A percentile compares a stretch with the other conserved stretches of the same genome.
These are phyloP conservation scores for Sparus aurata DNA, from an alignment of 2,797 vertebrate species.

Conservation along the genomic window DNA sequence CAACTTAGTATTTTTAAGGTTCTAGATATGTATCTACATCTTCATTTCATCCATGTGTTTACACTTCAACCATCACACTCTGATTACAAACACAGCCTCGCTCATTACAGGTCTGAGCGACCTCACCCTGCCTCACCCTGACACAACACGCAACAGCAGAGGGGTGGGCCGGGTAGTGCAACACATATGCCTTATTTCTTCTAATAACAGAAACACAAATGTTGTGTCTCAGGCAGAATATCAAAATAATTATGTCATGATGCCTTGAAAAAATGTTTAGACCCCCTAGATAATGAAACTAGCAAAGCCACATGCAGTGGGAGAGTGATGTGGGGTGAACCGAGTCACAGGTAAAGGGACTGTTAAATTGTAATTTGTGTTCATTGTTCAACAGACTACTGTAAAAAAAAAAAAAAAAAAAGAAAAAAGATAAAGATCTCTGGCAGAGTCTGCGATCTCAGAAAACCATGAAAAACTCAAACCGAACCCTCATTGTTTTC, in stretches of 20 bases:
- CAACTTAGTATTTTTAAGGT: not conserved
- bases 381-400: slow-evolving; percentile 9
- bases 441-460: slow-evolving; percentile 30
- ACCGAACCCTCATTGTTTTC: slow-evolving; percentile 47
- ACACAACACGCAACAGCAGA: not conserved
- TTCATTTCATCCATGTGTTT: slow-evolving; percentile 32
- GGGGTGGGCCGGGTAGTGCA: not conserved
- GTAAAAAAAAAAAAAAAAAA: not conserved
- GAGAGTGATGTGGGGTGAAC: not conserved
- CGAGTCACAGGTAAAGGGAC: slow-evolving; percentile 5
- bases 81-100: slow-evolving; percentile 34
- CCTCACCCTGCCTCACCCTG: slow-evolving; percentile 11
- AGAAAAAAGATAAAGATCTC: slow-evolving; percentile 43
- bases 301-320: not conserved
- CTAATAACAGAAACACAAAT: slow-evolving; percentile 7
- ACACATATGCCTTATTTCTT: not conserved
- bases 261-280: not conserved
- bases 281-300: not conserved
- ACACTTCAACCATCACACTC: slow-evolving; percentile 14
- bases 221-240: not conserved
- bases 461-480: slow-evolving; percentile 45
- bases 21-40: not conserved
- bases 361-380: slow-evolving; percentile 18
- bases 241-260: slow-evolving; percentile 1
- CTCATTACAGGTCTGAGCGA: slow-evolving; percentile 15